phyloP scores from a whole-genome alignment of 2,888 invertebrate genomes.

The Cordilura impudica region DNA sequence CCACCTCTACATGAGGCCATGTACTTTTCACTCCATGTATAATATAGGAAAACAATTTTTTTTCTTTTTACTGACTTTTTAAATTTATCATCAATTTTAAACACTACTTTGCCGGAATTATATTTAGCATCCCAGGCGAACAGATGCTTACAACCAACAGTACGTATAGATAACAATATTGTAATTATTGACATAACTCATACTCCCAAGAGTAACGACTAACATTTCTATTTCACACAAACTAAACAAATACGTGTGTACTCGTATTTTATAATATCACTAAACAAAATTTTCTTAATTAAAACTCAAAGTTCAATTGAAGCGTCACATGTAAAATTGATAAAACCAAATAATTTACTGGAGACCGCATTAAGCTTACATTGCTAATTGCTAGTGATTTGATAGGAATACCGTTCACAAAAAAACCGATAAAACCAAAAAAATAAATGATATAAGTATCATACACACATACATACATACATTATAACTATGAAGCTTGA shows the following conservation, averaged over 20 bases:
- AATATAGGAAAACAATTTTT: too few relatives aligned
- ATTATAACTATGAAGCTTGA: background rate
- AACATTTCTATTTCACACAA: background rate
- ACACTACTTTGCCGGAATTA: too few relatives aligned
- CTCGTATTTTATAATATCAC: too few relatives aligned
- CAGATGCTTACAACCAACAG: too few relatives aligned
- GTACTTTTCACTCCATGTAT: too few relatives aligned
- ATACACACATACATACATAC: too few relatives aligned
- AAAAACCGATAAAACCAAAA: conserved; percentile 19
- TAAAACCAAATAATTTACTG: conserved; percentile 71
- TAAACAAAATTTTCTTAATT: too few relatives aligned
- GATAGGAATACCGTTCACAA: conserved; percentile 44
- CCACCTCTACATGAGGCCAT: too few relatives aligned
- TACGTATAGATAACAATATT: background rate
- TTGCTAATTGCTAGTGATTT: conserved; percentile 75
- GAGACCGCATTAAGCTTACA: conserved; percentile 75
- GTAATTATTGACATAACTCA: background rate
- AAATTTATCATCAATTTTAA: too few relatives aligned
- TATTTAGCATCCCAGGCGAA: too few relatives aligned
- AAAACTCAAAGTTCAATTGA: background rate
- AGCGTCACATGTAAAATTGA: conserved; percentile 25
- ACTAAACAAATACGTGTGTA: background rate
- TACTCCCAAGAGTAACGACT: background rate
- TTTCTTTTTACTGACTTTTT: too few relatives aligned
- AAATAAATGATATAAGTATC: conserved; percentile 46